Evolutionary conservation across 2,797 vertebrate species (phyloP), one percentile per base, ranked within the genome.

Genomic region (Eidolon dupreanum): DNA sequence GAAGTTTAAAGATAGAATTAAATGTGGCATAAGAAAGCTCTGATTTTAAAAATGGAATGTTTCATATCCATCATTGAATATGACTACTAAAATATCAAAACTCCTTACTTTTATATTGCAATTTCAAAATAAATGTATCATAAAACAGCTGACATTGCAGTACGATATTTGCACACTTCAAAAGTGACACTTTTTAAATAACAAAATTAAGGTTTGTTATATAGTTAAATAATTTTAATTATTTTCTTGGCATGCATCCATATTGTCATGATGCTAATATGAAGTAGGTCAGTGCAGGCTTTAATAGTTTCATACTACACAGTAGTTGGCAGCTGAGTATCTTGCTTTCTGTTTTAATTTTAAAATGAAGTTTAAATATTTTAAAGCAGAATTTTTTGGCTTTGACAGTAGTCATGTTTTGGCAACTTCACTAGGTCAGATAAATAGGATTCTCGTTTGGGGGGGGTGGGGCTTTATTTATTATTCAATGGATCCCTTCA

Each of bases 341-440:
- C 70, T 96, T 95, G 78, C 90, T 97, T 98, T 94, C 89, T 94
- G 75, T 94, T 96, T 96, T 97, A 90, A 95, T 96, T 97, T 97
- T 95, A 90, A 96, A 84, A 84, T 94, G 41, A 77, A 94, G 20
- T 83, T 74, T 95, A 63, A 93, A 49, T 96, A 74, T 93, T 95
- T 97, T 92, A 85, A 96, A 93, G 74, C 41, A 93, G 71, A 51
- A 88, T 41, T 53, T 92, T 95, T 91, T 93, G 24, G 6, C 61
- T 92, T 96, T 96, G 77, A 66, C 53, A 82, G 0, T 90, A 90
- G 88, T 93, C 38, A 70, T 90, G 24, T 82, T 74, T 61, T 94
- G 55, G n/a, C 51, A 88, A 9, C 51, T 94, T 83, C 55, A 90
- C 53, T 94, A 93, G 78, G 63, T 94, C 63, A 92, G 77, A 63